Evolutionary conservation across 1,140 invertebrate species (phyloP).

Genomic region (Brachionus asplanchnoidis): DNA sequence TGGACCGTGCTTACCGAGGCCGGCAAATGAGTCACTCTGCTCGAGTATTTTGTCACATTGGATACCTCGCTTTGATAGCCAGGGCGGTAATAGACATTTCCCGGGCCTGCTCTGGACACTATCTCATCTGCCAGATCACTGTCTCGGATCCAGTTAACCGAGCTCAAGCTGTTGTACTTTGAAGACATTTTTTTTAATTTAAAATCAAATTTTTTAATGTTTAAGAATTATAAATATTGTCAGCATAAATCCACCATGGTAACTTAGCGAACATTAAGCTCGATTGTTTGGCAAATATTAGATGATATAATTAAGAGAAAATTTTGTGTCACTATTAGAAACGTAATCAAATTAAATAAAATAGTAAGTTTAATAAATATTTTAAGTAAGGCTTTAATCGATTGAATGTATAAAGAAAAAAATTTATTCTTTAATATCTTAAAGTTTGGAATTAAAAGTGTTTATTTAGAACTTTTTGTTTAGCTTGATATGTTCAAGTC

Average conservation of each 20-base stretch:
- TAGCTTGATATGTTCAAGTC: background rate
- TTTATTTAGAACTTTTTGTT: background rate
- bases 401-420: background rate
- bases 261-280: conserved; percentile 10
- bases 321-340: background rate
- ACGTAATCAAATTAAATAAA: background rate
- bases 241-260: conserved; percentile 8
- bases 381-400: background rate
- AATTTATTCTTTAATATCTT: background rate
- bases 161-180: background rate
- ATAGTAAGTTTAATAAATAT: background rate
- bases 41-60: conserved; percentile 36
- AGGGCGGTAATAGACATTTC: background rate
- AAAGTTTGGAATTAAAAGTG: background rate
- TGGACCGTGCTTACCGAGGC: background rate
- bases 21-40: conserved; percentile 27
- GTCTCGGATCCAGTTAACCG: background rate
- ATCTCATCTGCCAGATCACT: background rate
- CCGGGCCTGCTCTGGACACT: background rate
- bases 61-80: background rate
- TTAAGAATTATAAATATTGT: conserved; percentile 16
- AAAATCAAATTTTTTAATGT: background rate
- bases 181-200: background rate
- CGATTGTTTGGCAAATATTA: conserved; percentile 15
- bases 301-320: background rate